Evolutionary conservation across 2,888 invertebrate species (phyloP), one percentile per base, ranked within the genome.

Genomic region (Barypeithes pellucidus): DNA sequence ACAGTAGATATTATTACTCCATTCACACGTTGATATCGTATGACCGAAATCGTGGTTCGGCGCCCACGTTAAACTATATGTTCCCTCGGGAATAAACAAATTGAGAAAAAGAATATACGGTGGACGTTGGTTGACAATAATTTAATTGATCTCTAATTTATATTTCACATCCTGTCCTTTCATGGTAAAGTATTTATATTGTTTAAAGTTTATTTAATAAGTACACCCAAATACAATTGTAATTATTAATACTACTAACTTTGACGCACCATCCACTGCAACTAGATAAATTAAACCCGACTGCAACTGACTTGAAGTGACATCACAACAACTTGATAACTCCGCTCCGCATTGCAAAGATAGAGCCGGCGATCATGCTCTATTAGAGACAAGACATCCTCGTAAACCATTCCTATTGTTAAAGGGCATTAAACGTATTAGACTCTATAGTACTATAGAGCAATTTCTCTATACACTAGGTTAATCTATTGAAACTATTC

Each of bases 381-480:
- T 72, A 72, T 72, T 72, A 66, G 67, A 66, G 61, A 59, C 66
- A 62, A 72, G 72, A 67, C 72, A 62, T 67, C 39, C 72, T 72
- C 45, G 39, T 72, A 72, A 67, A 72, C 67, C 72, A 45, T 62
- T 57, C 57, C 63, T 54, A 72, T 72, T 72, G 72, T 72, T 66
- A 18, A 52, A 50, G 72, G 63, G 54, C 45, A 70, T 71, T 71
- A 57, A 59, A 59, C 57, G 65, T 47, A 71, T 71, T 71, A 65
- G 14, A 24, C 39, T 63, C 43, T 71, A 59, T 59, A n/a, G n/a
- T n/a, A n/a, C n/a, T n/a, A 65, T 65, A 65, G 59, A 71, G 70
- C 65, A n/a, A 59, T 59, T 63, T 41, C 69, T 62, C 33, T 57
- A 57, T 57, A 57, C n/a, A 61, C 63, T 57, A 57, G 54, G 63